Conservation (phyloP, 2,888 invertebrate genomes). For the Ganaspis brasiliensis region DNA sequence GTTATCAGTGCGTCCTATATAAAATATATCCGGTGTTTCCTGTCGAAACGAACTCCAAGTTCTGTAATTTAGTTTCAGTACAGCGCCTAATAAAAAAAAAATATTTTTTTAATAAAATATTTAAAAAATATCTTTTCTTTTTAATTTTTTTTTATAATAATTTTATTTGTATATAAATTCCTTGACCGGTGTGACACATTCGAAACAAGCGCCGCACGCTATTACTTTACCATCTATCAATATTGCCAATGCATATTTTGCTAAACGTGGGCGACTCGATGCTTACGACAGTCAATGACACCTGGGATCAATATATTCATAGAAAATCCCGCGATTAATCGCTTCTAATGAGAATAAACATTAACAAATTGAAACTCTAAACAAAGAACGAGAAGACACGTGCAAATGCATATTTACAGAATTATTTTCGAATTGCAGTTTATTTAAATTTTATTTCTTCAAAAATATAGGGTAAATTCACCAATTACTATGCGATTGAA, state of each 20-base stretch:
- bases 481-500: no score
- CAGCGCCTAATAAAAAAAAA: no score
- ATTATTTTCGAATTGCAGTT: no score
- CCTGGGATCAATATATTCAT: slow-evolving; percentile 46
- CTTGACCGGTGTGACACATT: slow-evolving; percentile 45
- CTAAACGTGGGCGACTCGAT: slow-evolving; percentile 54
- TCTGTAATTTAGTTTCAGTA: no score
- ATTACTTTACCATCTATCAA: slow-evolving; percentile 54
- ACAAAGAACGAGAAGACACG: slow-evolving; percentile 16
- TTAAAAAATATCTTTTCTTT: no score
- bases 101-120: no score
- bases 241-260: slow-evolving; percentile 49
- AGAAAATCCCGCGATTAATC: background rate
- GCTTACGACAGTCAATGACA: slow-evolving; percentile 55
- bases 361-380: background rate
- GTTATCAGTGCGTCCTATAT: slow-evolving; percentile 38
- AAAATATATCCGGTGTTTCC: slow-evolving; percentile 28
- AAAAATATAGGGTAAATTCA: no score
- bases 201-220: slow-evolving; percentile 44
- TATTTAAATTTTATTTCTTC: no score
- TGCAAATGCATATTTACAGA: no score
- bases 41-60: slow-evolving; percentile 2
- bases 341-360: background rate
- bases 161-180: no score
- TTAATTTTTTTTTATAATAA: background rate